Base-by-base conservation (phyloP, 2,888 invertebrate genomes). In the Chloromyia formosa region DNA sequence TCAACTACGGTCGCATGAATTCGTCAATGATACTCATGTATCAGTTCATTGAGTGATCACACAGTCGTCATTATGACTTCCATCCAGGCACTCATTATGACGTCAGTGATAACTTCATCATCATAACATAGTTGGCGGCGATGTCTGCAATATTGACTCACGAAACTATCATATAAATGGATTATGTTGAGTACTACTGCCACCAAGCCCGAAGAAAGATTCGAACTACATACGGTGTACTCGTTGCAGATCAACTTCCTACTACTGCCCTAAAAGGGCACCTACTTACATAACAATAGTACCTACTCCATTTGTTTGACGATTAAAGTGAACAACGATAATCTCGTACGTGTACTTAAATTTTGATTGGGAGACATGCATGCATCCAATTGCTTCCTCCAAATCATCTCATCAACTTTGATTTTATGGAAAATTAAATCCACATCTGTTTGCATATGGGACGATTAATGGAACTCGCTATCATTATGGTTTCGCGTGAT, bases 361-460 rank as follows among this genome's bases (percentile, higher is more conserved):
- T 22, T 23, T 22, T n/a, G 62, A 35, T 62, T 62, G 53, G 10
- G 10, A 62, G 35, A 1, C 23, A 40, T 40, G 62, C 18, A 7
- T 35, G n/a, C 1, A 40, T 4, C 1, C 35, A 5, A n/a, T 62
- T 18, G 62, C n/a, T 40, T 1, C 18, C 1, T n/a, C n/a, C 62
- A 35, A 62, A n/a, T 42, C 9, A n/a, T 62, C 62, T 16, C 9
- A 62, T 40, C 35, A 18, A 40, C 10, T 4, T 27, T 16, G 18
- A 56, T 56, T 56, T n/a, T 20, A 56, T 20, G 56, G 56, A 56
- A 18, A 56, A 56, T 56, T 20, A 20, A n/a, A n/a, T 56, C 22
- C 56, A 56, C 56, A 56, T 56, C 22, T 56, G 56, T 20, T 20
- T 56, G 22, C 56, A 20, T 56, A 56, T 56, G 56, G 5, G 56